Conservation (phyloP, 1,140 invertebrate genomes). For the Macrotrachela quadricornifera region DNA sequence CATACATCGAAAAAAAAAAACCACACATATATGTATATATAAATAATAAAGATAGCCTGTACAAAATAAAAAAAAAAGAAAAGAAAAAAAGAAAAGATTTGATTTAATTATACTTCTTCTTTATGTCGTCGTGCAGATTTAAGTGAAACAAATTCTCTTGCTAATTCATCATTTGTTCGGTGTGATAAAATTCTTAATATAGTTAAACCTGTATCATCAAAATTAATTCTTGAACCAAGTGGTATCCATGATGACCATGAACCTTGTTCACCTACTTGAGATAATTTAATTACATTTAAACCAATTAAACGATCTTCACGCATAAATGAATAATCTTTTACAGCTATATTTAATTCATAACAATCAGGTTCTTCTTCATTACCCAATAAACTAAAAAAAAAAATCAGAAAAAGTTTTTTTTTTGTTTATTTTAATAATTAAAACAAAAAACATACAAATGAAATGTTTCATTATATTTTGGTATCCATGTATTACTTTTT, state of each 20-base stretch:
- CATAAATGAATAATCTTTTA: slow-evolving; percentile 96
- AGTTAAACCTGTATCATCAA: slow-evolving; percentile 99
- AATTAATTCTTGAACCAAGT: slow-evolving; percentile 74
- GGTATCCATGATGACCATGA: slow-evolving; percentile 74
- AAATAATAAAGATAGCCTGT: too few relatives aligned
- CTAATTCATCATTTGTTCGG: slow-evolving; percentile 91
- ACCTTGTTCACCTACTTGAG: slow-evolving; percentile 71
- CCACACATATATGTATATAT: too few relatives aligned
- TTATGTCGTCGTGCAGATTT: slow-evolving; percentile 5
- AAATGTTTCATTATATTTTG: slow-evolving; percentile 96
- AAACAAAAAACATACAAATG: slow-evolving; percentile 39
- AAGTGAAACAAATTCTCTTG: slow-evolving; percentile 71
- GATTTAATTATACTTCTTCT: slow-evolving; percentile 6
- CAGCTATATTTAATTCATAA: slow-evolving; percentile 90
- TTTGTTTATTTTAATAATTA: background rate
- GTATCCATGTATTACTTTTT: slow-evolving; percentile 92
- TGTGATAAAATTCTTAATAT: slow-evolving; percentile 90
- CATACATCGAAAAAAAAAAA: too few relatives aligned
- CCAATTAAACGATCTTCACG: slow-evolving; percentile 86
- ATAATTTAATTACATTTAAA: slow-evolving; percentile 81
- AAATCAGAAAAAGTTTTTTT: background rate
- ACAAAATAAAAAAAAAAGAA: too few relatives aligned
- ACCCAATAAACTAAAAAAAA: background rate
- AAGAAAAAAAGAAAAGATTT: too few relatives aligned
- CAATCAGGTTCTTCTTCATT: slow-evolving; percentile 85